Evolutionary conservation across 2,797 vertebrate genomes (phyloP).

Genomic region (Gallinago solitaria): DNA sequence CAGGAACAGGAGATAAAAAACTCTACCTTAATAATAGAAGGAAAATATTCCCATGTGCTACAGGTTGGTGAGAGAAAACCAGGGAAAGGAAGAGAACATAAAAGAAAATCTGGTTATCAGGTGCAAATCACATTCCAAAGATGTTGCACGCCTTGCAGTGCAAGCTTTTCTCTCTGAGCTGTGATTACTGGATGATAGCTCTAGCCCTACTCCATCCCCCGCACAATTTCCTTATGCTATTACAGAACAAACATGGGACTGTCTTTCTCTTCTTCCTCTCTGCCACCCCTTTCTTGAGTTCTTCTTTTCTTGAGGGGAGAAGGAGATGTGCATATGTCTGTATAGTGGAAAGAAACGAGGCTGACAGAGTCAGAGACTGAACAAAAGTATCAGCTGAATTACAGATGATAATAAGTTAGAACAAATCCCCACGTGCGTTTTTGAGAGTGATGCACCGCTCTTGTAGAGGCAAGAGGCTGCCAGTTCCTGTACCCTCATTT

Average conservation of each 20-base stretch:
- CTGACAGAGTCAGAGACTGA: background rate
- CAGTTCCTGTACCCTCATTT: background rate
- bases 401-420: background rate
- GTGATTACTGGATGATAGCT: slow-evolving; percentile 20
- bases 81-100: background rate
- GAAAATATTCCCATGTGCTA: background rate
- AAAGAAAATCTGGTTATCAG: slow-evolving; percentile 31
- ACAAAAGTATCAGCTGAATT: slow-evolving; percentile 11
- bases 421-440: background rate
- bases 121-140: slow-evolving; percentile 38
- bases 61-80: background rate
- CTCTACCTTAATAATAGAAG: background rate
- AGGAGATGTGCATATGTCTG: background rate
- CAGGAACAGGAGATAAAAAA: background rate
- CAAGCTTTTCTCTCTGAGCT: slow-evolving; percentile 30
- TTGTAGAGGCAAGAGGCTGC: background rate
- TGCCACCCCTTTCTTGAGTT: background rate
- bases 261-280: background rate
- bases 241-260: background rate
- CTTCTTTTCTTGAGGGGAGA: background rate
- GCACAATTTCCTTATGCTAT: background rate
- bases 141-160: background rate
- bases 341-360: background rate
- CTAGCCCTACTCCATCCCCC: background rate
- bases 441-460: background rate